A percentile compares a stretch with the other conserved stretches of the same genome.
phyloP scores from a whole-genome alignment of 2,888 invertebrate species.

The Tinea semifulvella region DNA sequence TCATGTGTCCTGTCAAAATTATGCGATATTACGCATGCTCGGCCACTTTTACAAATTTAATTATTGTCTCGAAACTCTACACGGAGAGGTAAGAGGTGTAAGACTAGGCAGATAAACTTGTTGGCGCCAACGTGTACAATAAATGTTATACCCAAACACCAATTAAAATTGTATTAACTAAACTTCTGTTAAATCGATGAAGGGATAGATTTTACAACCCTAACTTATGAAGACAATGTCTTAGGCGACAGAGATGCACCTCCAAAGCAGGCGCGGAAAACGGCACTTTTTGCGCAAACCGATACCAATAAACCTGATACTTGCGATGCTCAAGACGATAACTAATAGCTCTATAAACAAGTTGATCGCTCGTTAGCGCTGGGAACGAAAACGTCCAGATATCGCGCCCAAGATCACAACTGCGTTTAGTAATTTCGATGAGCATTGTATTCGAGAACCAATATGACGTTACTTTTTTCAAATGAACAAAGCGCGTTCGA shows the following conservation, averaged over 20 bases:
- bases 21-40: slow-evolving; percentile 22
- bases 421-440: slow-evolving; percentile 3
- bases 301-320: slow-evolving; percentile 45
- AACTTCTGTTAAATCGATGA: no score
- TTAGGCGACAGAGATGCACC: slow-evolving; percentile 2
- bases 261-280: slow-evolving; percentile 21
- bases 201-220: slow-evolving; percentile 6
- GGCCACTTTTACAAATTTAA: slow-evolving; percentile 32
- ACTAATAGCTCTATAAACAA: slow-evolving; percentile 62
- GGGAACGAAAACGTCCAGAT: slow-evolving; percentile 24
- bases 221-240: slow-evolving; percentile 9
- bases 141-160: neutral
- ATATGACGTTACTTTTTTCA: slow-evolving; percentile 6
- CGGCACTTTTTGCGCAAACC: slow-evolving; percentile 53
- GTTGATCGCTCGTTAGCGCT: slow-evolving; percentile 54
- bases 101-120: neutral
- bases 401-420: slow-evolving; percentile 11
- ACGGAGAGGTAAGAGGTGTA: no score
- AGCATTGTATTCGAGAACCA: slow-evolving; percentile 8
- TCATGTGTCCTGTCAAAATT: slow-evolving; percentile 17
- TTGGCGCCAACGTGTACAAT: neutral
- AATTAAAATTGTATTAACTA: neutral
- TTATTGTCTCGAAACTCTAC: slow-evolving; percentile 22
- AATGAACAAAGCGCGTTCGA: neutral
- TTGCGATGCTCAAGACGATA: slow-evolving; percentile 24